Evolutionary conservation across 2,888 invertebrate genomes (phyloP).

Genomic region (Allolobophora icterica): DNA sequence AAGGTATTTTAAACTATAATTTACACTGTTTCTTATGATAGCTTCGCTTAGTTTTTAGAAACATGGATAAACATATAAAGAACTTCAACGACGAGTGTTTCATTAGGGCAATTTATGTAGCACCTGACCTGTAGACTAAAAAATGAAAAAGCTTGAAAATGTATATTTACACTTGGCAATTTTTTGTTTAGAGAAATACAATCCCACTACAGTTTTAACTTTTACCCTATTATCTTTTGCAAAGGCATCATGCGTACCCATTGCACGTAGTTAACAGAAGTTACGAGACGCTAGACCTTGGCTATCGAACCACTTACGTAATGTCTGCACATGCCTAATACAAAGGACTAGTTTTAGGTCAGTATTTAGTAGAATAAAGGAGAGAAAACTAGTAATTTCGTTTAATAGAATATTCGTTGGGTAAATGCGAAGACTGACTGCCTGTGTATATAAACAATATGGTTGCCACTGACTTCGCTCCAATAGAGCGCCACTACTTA

Average conservation of each 20-base stretch:
- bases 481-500: too few species aligned
- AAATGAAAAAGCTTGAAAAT: neutral
- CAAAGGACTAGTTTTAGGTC: too few species aligned
- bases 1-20: neutral
- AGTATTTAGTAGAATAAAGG: too few species aligned
- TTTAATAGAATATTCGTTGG: too few species aligned
- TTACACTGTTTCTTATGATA: neutral
- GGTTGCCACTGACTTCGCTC: too few species aligned
- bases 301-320: too few species aligned
- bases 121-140: neutral
- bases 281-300: neutral
- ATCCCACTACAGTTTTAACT: neutral
- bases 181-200: neutral
- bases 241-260: neutral
- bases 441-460: too few species aligned
- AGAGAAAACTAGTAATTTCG: too few species aligned
- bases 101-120: slow-evolving; percentile 2
- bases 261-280: neutral
- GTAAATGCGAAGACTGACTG: too few species aligned
- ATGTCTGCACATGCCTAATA: too few species aligned
- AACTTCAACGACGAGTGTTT: neutral
- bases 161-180: neutral
- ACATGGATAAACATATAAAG: neutral
- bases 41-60: neutral
- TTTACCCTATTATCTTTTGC: neutral